These are phyloP conservation scores for Phlogophora meticulosa DNA, from an alignment of 2,888 invertebrate species.

Conservation along the genomic window DNA sequence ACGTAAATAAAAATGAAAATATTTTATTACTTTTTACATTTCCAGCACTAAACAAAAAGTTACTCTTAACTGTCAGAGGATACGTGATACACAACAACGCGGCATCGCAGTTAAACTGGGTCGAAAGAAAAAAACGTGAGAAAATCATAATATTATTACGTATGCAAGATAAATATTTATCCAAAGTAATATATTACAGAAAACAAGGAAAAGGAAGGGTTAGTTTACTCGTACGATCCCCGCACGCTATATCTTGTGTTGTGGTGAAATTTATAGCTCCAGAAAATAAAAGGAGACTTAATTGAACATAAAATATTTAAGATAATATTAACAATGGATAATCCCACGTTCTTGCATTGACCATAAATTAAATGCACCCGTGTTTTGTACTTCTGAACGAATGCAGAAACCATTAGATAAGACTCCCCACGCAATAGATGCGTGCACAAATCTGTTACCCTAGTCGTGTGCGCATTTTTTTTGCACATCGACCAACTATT, in stretches of 20 bases:
- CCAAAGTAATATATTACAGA: conserved; percentile 66
- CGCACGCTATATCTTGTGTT: conserved; percentile 71
- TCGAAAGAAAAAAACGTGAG: conserved; percentile 22
- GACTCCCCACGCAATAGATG: conserved; percentile 82
- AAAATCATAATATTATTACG: conserved; percentile 54
- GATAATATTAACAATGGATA: conserved; percentile 87
- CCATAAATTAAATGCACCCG: conserved; percentile 86
- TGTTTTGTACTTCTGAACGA: conserved; percentile 81
- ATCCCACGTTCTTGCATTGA: conserved; percentile 80
- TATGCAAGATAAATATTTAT: conserved; percentile 62
- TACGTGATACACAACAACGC: conserved; percentile 8
- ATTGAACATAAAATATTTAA: conserved; percentile 87
- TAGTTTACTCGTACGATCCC: conserved; percentile 67
- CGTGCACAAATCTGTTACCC: conserved; percentile 75
- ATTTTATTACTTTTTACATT: conserved; percentile 1
- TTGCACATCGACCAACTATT: background rate
- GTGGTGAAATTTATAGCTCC: conserved; percentile 78
- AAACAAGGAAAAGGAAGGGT: conserved; percentile 70
- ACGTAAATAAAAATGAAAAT: background rate
- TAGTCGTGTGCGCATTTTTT: conserved; percentile 53
- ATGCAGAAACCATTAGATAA: conserved; percentile 87
- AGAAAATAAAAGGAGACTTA: conserved; percentile 79
- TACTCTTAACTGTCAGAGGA: background rate
- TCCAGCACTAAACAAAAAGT: background rate
- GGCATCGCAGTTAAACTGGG: conserved; percentile 25